Evolutionary conservation across 2,888 invertebrate species (phyloP), one percentile per base, ranked within the genome.

Genomic region (Gisinianus flammeolus): DNA sequence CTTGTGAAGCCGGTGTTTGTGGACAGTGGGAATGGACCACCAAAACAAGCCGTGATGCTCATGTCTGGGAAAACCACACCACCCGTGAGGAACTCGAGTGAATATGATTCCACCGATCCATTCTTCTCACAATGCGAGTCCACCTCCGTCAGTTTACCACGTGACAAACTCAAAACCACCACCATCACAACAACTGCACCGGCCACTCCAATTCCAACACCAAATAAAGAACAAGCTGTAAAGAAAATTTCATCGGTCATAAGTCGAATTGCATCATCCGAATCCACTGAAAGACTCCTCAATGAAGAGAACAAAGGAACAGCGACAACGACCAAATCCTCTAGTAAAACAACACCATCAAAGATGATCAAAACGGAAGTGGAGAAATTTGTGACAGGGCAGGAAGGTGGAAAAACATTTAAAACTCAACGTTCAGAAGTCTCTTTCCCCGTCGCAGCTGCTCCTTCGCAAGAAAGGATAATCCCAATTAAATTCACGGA

Each of bases 401-500:
- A 33, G 12, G 71, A 22, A 5, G 24, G 3, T 12, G 70, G 54
- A 24, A 54, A 30, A 24, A 58, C 52, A 12, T 22, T 88, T 78
- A 85, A 87, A 66, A 89, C 89, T 6, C 89, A 90, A 81, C 86
- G 89, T 79, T 90, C 90, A 33, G 91, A 91, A 85, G 89, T 90
- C 5, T 88, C 89, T 1, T 90, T 91, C 81, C 90, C 91, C 0
- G 89, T 91, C 4, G 87, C 88, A 0, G 88, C 88, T 1, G 84
- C 85, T 8, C 85, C 86, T 77, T 87, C 89, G 0, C 90, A 89
- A 82, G 93, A 93, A 86, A 89, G 91, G 83, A 91, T 92, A 83
- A 92, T 92, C 85, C 92, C 92, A 56, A 92, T 93, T 85, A 86
- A 88, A 22, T 87, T 90, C 79, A 89, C 89, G 83, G 80, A 82